Evolutionary conservation across 2,888 invertebrate species (phyloP), one percentile per base, ranked within the genome.

Genomic region (Aphodius granarius): DNA sequence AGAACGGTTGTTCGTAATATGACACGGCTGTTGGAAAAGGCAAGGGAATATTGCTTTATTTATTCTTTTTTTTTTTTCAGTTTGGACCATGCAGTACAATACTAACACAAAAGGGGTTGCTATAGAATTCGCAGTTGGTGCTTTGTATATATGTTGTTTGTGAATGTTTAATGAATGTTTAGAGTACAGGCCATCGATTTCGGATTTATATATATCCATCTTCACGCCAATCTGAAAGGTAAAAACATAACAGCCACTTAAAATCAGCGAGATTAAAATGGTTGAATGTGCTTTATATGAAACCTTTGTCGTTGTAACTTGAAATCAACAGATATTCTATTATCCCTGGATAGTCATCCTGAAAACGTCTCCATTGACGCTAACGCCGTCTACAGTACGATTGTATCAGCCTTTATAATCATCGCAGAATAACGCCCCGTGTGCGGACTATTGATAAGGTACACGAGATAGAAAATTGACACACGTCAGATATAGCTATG

Each of bases 391-490:
- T 43, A 43, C 1, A 43, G 43, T 13, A 9, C 43, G 43, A 43
- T 6, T 43, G 43, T 43, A 43, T 43, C 43, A 43, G 43, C 43
- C 13, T 68, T 68, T 68, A 68, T 68, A 68, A 68, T 68, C 68
- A 68, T n/a, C 68, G 13, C 21, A 22, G 63, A 71, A 71, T 18
- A 64, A 74, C 64, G 66, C 23, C n/a, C 63, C 62, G 66, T 62
- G 73, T 71, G 65, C 18, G 17, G 71, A 71, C 64, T 75, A 75
- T 75, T 71, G 75, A 75, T 75, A 75, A 75, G 66, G 73, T 73
- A 73, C 43, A 13, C 5, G 70, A 75, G 75, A 75, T 71, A 64
- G 75, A 63, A 75, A 75, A 71, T 75, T 75, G 75, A 75, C 75
- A 71, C 75, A 71, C 71, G 75, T 71, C 75, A 71, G 75, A 71